phyloP scores from a whole-genome alignment of 2,797 vertebrate species.

The Bradypodion pumilum region DNA sequence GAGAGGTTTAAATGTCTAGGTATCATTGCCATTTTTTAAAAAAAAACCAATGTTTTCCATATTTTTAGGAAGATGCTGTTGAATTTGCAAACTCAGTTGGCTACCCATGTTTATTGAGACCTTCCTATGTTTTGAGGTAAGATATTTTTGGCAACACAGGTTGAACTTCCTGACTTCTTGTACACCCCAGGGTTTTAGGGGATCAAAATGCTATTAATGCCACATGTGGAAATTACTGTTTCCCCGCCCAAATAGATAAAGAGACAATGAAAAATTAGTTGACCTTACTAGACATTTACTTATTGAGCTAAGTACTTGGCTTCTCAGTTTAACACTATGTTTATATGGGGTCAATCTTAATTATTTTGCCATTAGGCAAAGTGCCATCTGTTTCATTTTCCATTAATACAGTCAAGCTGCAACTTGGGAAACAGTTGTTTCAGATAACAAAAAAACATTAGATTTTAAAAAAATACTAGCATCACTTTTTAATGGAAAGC shows the following conservation, averaged over 20 bases:
- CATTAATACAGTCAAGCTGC: background rate
- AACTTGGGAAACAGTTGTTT: background rate
- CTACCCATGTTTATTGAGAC: constrained; percentile 91
- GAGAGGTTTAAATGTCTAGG: background rate
- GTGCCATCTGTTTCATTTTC: background rate
- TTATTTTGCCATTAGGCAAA: background rate
- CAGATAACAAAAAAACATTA: too few species aligned
- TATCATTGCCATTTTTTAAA: background rate
- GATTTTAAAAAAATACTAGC: too few species aligned
- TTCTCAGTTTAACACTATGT: background rate
- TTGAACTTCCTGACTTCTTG: background rate
- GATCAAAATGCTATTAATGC: background rate
- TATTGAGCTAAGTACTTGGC: background rate
- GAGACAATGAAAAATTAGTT: constrained; percentile 6
- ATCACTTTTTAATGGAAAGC: too few species aligned
- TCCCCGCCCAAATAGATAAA: background rate
- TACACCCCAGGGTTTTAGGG: background rate
- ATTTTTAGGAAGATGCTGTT: constrained; percentile 87
- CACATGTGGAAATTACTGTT: background rate
- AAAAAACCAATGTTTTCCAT: constrained; percentile 12
- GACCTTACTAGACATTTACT: background rate
- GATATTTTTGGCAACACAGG: background rate
- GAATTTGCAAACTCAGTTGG: constrained; percentile 86
- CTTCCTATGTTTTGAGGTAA: constrained; percentile 95
- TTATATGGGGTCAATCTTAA: background rate